Evolutionary conservation across 2,888 invertebrate species (phyloP).

Genomic region (Xestobium rufovillosum): DNA sequence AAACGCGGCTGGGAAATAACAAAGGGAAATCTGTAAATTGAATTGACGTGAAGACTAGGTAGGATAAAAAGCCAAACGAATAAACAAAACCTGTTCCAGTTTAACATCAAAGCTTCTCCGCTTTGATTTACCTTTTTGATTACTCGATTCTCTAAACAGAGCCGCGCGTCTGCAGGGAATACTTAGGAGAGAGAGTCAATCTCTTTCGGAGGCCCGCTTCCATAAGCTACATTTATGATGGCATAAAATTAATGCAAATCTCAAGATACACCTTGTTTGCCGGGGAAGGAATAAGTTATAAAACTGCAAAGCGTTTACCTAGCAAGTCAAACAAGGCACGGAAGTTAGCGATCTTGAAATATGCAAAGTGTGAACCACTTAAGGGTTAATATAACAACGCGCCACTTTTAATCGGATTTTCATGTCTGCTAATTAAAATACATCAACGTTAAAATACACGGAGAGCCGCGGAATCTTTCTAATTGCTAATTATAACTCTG

Average conservation of each 20-base stretch:
- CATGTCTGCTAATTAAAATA: conserved; percentile 44
- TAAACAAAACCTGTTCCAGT: conserved; percentile 33
- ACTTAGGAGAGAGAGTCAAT: conserved; percentile 22
- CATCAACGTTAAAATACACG: conserved; percentile 40
- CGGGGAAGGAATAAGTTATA: conserved; percentile 38
- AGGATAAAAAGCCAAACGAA: conserved; percentile 37
- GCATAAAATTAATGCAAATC: conserved; percentile 46
- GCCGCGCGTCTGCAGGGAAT: conserved; percentile 20
- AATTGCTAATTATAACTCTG: conserved; percentile 46
- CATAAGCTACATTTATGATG: conserved; percentile 41
- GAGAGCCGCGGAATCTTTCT: conserved; percentile 40
- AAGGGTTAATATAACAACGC: conserved; percentile 40
- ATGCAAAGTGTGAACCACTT: conserved; percentile 42
- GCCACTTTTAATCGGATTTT: conserved; percentile 43
- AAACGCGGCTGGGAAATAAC: conserved; percentile 32
- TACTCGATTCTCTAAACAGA: conserved; percentile 31
- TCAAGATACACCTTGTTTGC: conserved; percentile 43
- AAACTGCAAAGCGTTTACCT: conserved; percentile 40
- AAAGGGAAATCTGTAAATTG: conserved; percentile 37
- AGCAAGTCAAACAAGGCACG: conserved; percentile 34
- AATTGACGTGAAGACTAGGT: conserved; percentile 37
- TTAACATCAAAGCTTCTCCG: conserved; percentile 33
- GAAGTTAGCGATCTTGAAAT: conserved; percentile 33
- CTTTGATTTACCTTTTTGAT: conserved; percentile 42
- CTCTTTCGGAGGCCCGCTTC: conserved; percentile 23